Evolutionary conservation across 2,797 vertebrate species (phyloP).

Genomic region (Triplophysa yarkandensis): DNA sequence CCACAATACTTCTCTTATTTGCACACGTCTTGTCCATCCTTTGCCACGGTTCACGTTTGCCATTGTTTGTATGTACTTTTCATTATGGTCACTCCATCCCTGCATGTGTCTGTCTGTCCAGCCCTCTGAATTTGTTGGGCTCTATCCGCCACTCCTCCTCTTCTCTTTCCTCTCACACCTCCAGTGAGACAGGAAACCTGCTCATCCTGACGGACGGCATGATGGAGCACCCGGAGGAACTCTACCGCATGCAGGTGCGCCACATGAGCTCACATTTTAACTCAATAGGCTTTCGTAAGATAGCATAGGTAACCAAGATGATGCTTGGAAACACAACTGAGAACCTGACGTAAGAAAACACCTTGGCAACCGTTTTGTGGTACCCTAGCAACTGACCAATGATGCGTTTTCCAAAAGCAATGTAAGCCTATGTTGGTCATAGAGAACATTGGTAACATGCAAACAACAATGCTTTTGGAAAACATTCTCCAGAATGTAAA

Average conservation of each 20-base stretch:
- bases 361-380: background rate
- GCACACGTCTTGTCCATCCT: background rate
- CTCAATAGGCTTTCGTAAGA: too few relatives aligned
- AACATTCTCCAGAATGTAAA: background rate
- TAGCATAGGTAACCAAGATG: too few relatives aligned
- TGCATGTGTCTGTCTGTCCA: conserved; percentile 63
- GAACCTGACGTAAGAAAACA: background rate
- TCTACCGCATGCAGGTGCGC: conserved; percentile 94
- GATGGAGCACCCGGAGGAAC: conserved; percentile 90
- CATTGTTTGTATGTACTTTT: background rate
- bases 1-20: background rate
- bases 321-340: too few relatives aligned
- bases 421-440: too few relatives aligned
- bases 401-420: too few relatives aligned
- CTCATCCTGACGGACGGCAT: conserved; percentile 90
- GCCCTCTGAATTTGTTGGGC: conserved; percentile 91
- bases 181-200: conserved; percentile 94
- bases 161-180: conserved; percentile 95
- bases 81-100: background rate
- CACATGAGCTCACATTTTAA: too few relatives aligned
- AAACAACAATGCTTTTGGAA: too few relatives aligned
- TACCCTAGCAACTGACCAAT: background rate
- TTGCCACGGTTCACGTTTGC: too few relatives aligned
- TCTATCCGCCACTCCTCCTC: conserved; percentile 94
- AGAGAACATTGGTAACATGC: too few relatives aligned